Conservation (phyloP, 2,797 vertebrate species). For the Margarornis squamiger region DNA sequence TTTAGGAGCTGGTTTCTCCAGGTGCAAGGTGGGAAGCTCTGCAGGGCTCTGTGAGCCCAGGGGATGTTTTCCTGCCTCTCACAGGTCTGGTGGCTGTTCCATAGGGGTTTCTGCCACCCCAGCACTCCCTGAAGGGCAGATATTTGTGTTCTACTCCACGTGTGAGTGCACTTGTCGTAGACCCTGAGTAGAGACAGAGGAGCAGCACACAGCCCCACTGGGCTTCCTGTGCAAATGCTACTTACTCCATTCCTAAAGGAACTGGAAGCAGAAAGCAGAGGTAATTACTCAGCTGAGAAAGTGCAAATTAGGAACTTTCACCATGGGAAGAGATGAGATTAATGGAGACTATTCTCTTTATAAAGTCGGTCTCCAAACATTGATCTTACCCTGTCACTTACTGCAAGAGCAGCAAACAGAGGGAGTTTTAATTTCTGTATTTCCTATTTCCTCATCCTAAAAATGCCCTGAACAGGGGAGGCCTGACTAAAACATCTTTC, state of each 20-base stretch:
- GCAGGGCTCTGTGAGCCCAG: neutral
- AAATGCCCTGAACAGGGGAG: neutral
- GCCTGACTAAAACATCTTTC: neutral
- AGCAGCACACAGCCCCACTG: neutral
- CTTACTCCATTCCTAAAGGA: neutral
- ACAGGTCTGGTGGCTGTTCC: neutral
- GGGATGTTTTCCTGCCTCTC: neutral
- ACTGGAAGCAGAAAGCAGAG: neutral
- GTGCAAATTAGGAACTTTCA: conserved; percentile 32
- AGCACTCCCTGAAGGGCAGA: neutral
- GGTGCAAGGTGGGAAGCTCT: neutral
- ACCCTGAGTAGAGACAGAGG: too few species aligned
- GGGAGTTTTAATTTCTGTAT: neutral
- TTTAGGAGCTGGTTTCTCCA: neutral
- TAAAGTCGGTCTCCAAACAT: neutral
- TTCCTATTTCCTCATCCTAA: neutral
- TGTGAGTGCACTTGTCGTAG: neutral
- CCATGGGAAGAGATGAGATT: neutral
- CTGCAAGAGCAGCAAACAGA: neutral
- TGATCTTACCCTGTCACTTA: conserved; percentile 15
- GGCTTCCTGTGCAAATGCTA: neutral
- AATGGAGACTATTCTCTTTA: neutral
- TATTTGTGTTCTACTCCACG: fast-evolving
- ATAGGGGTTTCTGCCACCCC: neutral
- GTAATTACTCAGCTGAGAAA: conserved; percentile 17